phyloP scores from a whole-genome alignment of 2,888 invertebrate species.

The Alitta virens region DNA sequence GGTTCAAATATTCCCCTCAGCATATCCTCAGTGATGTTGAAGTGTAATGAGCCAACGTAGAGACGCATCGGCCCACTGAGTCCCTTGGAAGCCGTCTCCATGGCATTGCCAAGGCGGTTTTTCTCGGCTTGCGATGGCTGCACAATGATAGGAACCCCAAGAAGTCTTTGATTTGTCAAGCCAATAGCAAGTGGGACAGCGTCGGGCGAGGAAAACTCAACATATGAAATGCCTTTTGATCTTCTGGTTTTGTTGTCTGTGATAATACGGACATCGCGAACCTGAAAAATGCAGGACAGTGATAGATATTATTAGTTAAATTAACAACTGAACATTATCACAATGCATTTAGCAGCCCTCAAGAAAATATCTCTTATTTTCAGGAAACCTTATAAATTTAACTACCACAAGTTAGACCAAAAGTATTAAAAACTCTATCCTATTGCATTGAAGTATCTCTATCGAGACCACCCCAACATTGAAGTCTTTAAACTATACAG shows the following conservation, averaged over 20 bases:
- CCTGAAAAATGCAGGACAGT: constrained; percentile 54
- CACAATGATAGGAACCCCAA: constrained; percentile 95
- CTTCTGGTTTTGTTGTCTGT: constrained; percentile 98
- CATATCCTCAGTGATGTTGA: constrained; percentile 99
- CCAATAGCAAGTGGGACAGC: constrained; percentile 94
- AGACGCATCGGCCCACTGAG: constrained; percentile 87
- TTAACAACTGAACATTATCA: too few species aligned
- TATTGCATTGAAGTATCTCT: too few species aligned
- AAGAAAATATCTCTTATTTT: too few species aligned
- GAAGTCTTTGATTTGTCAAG: constrained; percentile 88
- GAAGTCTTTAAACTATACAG: too few species aligned
- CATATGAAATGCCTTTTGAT: constrained; percentile 99
- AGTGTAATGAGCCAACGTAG: constrained; percentile 96
- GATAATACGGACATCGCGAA: constrained; percentile 93
- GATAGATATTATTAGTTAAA: too few species aligned
- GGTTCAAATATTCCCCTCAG: constrained; percentile 96
- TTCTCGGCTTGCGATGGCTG: constrained; percentile 93
- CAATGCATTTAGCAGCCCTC: too few species aligned
- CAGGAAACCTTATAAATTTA: background rate
- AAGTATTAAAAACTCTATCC: too few species aligned
- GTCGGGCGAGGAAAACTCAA: constrained; percentile 97
- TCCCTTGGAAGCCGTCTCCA: constrained; percentile 36
- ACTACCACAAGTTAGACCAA: background rate
- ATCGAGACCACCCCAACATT: too few species aligned
- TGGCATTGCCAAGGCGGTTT: constrained; percentile 58